phyloP scores from a whole-genome alignment of 2,113 vertebrate species.

The Fregetta grallaria region DNA sequence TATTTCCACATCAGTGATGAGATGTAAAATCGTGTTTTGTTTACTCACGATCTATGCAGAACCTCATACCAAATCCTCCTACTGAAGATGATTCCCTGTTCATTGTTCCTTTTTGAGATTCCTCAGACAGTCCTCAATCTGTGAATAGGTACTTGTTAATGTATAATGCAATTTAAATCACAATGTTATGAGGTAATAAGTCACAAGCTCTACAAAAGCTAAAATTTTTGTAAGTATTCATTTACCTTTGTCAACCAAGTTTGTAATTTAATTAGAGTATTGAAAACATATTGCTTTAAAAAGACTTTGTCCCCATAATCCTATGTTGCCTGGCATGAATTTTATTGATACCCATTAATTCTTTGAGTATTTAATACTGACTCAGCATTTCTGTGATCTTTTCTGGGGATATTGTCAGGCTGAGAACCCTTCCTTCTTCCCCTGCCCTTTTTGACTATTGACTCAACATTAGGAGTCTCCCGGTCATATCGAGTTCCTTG shows the following conservation, averaged over 20 bases:
- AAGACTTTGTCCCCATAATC: not conserved
- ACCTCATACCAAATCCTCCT: not conserved
- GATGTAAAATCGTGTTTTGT: slow-evolving; percentile 20
- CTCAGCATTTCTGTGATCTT: not conserved
- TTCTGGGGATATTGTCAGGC: not conserved
- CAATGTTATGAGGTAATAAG: not conserved
- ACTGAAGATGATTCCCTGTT: not conserved
- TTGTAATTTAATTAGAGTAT: not conserved
- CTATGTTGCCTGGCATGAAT: not conserved
- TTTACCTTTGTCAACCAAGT: not conserved
- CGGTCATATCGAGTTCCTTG: not conserved
- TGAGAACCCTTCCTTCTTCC: not conserved
- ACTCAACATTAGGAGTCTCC: not conserved
- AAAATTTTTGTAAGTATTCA: not conserved
- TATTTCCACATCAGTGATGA: not conserved
- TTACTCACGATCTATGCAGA: not conserved
- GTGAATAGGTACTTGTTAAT: not conserved
- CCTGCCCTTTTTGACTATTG: not conserved
- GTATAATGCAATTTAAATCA: slow-evolving; percentile 4
- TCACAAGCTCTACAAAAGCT: not conserved
- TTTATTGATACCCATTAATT: not conserved
- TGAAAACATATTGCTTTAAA: not conserved
- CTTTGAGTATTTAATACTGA: not conserved
- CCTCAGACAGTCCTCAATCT: not conserved
- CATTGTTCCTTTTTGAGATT: slow-evolving; percentile 13